These are phyloP conservation scores for Passerina amoena DNA, from an alignment of 2,113 vertebrate genomes.

Conservation along the genomic window DNA sequence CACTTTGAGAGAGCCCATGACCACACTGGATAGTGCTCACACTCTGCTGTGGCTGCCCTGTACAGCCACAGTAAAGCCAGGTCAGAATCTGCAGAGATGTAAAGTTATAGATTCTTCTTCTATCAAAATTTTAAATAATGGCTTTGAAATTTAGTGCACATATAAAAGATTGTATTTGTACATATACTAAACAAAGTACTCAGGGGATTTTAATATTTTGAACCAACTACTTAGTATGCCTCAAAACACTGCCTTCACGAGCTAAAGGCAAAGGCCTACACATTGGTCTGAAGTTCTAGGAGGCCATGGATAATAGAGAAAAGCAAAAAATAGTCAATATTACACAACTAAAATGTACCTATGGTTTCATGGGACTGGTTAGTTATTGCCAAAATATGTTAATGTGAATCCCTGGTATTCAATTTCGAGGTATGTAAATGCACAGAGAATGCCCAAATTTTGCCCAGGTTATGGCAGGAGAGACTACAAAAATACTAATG, in stretches of 20 bases:
- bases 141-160: background rate
- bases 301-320: background rate
- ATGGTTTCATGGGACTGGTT: background rate
- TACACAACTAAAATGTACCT: background rate
- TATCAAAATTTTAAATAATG: background rate
- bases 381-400: background rate
- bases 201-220: background rate
- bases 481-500: background rate
- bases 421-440: background rate
- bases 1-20: background rate
- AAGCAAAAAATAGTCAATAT: background rate
- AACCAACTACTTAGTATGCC: background rate
- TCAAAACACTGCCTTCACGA: background rate
- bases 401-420: background rate
- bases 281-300: background rate
- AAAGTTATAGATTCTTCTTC: background rate
- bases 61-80: background rate
- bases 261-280: background rate
- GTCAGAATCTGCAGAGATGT: background rate
- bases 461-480: background rate
- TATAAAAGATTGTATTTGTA: background rate
- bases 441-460: background rate
- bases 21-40: too few relatives aligned
- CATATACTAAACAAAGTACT: background rate
- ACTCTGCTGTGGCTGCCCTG: background rate